Percentiles rank a stretch among this genome's conserved stretches.
Evolutionary conservation across 2,113 vertebrate species (phyloP).

Genomic region (Ceuthmochares aereus): DNA sequence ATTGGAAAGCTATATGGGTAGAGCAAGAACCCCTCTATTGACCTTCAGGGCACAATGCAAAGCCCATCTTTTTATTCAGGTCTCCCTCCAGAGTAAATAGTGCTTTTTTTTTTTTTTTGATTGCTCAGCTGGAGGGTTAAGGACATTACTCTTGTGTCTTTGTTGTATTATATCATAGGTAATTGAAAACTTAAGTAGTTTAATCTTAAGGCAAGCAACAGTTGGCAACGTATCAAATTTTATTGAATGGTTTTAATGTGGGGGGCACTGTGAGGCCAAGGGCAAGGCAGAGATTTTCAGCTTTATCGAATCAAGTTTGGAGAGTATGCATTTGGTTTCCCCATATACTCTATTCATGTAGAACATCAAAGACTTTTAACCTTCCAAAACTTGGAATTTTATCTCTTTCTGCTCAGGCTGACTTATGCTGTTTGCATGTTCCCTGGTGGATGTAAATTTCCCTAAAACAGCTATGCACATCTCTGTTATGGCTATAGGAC

Average conservation of each 20-base stretch:
- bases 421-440: background rate
- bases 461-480: background rate
- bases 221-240: slow-evolving; percentile 49
- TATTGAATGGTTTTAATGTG: slow-evolving; percentile 57
- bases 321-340: slow-evolving; percentile 19
- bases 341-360: background rate
- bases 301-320: slow-evolving; percentile 49
- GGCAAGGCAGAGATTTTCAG: slow-evolving; percentile 2
- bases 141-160: background rate
- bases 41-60: background rate
- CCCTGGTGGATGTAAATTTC: slow-evolving; percentile 1
- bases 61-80: background rate
- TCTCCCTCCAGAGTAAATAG: background rate
- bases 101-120: background rate
- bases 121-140: slow-evolving; percentile 16
- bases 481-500: background rate
- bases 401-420: background rate
- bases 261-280: background rate
- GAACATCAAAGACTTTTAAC: slow-evolving; percentile 28
- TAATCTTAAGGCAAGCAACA: slow-evolving; percentile 44
- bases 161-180: slow-evolving; percentile 47
- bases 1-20: background rate
- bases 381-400: slow-evolving; percentile 4
- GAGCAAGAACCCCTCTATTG: background rate
- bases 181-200: slow-evolving; percentile 59